Percentiles rank a stretch among this genome's conserved stretches.
phyloP scores from a whole-genome alignment of 1,140 invertebrate genomes.

The Hycleus phaleratus region DNA sequence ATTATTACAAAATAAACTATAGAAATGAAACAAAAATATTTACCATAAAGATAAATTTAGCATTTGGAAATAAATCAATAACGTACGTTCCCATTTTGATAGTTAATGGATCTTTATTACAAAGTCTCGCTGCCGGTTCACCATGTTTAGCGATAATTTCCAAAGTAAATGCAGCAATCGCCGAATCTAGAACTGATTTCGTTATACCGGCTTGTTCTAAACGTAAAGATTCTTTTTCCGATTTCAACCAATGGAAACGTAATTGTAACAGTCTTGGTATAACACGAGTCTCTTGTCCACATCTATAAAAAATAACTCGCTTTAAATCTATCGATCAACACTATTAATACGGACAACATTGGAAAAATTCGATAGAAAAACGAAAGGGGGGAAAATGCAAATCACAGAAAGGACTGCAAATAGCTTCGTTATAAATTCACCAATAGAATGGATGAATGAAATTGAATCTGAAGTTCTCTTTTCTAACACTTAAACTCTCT shows the following conservation, averaged over 20 bases:
- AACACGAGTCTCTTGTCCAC: conserved; percentile 95
- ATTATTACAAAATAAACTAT: too few species aligned
- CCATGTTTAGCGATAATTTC: conserved; percentile 95
- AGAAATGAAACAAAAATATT: conserved; percentile 36
- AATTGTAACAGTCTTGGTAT: conserved; percentile 91
- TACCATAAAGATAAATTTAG: conserved; percentile 96
- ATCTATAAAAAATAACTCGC: conserved; percentile 48
- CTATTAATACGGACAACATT: too few species aligned
- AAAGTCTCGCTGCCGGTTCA: conserved; percentile 82
- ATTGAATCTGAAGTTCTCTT: too few species aligned
- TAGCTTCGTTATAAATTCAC: too few species aligned
- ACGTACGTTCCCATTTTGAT: conserved; percentile 89
- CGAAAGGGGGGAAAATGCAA: not conserved
- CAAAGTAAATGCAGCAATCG: conserved; percentile 92
- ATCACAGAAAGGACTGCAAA: not conserved
- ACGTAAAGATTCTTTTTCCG: conserved; percentile 80
- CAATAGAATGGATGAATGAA: too few species aligned
- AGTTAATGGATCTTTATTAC: conserved; percentile 98
- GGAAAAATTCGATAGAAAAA: not conserved
- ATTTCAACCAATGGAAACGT: conserved; percentile 87
- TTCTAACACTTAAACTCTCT: too few species aligned
- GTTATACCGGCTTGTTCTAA: conserved; percentile 91
- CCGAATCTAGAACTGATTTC: conserved; percentile 85
- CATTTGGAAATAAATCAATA: conserved; percentile 69
- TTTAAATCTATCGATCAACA: too few species aligned